These are phyloP conservation scores for Caenorhabditis uteleia DNA, from an alignment of 2,888 invertebrate genomes.

Conservation along the genomic window DNA sequence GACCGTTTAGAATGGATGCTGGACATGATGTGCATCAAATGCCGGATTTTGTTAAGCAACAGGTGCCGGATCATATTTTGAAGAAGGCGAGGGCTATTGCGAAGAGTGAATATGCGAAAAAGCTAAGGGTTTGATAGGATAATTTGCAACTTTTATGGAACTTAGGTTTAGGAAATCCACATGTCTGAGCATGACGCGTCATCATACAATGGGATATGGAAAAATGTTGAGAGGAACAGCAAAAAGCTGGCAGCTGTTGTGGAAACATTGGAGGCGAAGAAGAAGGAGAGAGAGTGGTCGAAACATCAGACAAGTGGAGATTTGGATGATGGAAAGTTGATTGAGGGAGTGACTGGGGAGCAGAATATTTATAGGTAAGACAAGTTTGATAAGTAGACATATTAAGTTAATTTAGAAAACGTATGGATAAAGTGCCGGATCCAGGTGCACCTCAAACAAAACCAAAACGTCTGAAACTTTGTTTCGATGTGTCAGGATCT, in stretches of 20 bases:
- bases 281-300: slow-evolving; percentile 86
- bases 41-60: slow-evolving; percentile 86
- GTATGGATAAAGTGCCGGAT: slow-evolving; percentile 66
- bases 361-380: slow-evolving; percentile 82
- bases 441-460: slow-evolving; percentile 83
- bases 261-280: slow-evolving; percentile 86
- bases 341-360: slow-evolving; percentile 89
- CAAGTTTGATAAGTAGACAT: background rate
- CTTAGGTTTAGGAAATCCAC: slow-evolving; percentile 81
- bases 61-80: slow-evolving; percentile 84
- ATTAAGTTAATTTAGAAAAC: slow-evolving; percentile 38
- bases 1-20: slow-evolving; percentile 79
- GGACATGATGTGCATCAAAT: slow-evolving; percentile 90
- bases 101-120: slow-evolving; percentile 74
- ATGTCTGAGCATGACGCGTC: slow-evolving; percentile 93
- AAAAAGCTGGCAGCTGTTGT: slow-evolving; percentile 85
- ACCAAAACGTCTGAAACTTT: slow-evolving; percentile 78
- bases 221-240: slow-evolving; percentile 78
- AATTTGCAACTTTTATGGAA: background rate
- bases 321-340: slow-evolving; percentile 89
- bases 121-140: slow-evolving; percentile 50
- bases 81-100: slow-evolving; percentile 92
- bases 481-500: slow-evolving; percentile 88
- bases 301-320: slow-evolving; percentile 93
- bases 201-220: slow-evolving; percentile 83